Conservation (phyloP, 2,888 invertebrate genomes). For the Drosophila ustulata region DNA sequence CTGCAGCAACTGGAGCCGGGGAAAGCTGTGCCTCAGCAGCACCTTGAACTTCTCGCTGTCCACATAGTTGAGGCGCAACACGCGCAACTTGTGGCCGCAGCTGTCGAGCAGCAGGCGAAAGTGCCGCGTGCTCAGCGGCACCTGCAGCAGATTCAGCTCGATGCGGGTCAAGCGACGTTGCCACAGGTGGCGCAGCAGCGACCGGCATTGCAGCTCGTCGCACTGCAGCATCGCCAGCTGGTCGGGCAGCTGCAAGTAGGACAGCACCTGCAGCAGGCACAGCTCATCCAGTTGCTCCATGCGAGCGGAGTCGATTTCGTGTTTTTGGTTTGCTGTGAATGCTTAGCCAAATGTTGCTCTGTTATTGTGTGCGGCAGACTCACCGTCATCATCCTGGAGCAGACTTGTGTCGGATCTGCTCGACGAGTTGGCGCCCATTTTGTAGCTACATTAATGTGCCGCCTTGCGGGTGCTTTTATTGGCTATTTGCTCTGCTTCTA, state of each 20-base stretch:
- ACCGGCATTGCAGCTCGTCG: constrained; percentile 42
- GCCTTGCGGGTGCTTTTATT: constrained; percentile 43
- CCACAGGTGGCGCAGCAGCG: constrained; percentile 58
- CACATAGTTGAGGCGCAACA: constrained; percentile 48
- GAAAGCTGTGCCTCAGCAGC: constrained; percentile 46
- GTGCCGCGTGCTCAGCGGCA: constrained; percentile 34
- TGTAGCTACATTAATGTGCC: constrained; percentile 69
- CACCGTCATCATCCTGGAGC: constrained; percentile 84
- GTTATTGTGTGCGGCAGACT: constrained; percentile 50
- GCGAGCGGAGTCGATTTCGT: constrained; percentile 4
- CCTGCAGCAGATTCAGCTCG: constrained; percentile 57
- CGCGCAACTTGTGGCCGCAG: constrained; percentile 24
- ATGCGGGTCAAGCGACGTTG: constrained; percentile 47
- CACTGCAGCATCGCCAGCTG: constrained; percentile 65
- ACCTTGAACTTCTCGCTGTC: constrained; percentile 49
- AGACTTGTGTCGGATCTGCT: constrained; percentile 83
- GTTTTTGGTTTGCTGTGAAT: constrained; percentile 5
- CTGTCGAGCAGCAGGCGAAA: constrained; percentile 48
- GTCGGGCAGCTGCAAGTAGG: constrained; percentile 51
- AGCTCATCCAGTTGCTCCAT: constrained; percentile 68
- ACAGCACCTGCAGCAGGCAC: constrained; percentile 55
- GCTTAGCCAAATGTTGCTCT: constrained; percentile 24
- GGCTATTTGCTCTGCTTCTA: constrained; percentile 19
- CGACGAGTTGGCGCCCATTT: constrained; percentile 84
- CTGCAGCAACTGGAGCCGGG: constrained; percentile 57